A percentile compares a stretch with the other conserved stretches of the same genome.
These are phyloP conservation scores for Cervus canadensis DNA, from an alignment of 2,113 vertebrate species.

Conservation along the genomic window DNA sequence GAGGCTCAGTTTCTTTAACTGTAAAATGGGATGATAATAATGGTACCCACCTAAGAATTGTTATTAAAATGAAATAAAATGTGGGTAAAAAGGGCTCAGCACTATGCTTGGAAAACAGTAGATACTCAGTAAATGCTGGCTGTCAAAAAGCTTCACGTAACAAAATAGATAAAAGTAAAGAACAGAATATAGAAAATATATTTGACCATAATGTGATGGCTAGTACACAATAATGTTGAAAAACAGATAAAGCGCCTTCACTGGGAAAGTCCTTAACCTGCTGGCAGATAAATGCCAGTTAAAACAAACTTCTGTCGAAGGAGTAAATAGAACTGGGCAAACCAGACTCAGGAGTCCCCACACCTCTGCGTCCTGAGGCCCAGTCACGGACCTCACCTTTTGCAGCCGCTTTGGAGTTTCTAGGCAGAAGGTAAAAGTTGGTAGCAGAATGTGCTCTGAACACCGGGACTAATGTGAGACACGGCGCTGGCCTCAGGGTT, in stretches of 20 bases:
- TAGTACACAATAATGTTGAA: not conserved
- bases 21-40: not conserved
- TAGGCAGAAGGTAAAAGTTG: not conserved
- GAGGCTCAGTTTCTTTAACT: not conserved
- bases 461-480: accelerated
- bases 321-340: not conserved
- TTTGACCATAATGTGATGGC: not conserved
- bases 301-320: not conserved
- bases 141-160: not conserved
- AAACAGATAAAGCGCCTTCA: not conserved
- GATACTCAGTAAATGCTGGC: not conserved
- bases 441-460: not conserved
- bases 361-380: not conserved
- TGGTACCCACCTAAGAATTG: not conserved
- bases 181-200: not conserved
- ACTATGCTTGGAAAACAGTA: not conserved
- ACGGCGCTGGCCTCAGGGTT: not conserved
- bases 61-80: not conserved
- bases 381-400: not conserved
- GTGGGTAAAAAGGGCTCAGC: not conserved
- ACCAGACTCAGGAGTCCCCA: not conserved
- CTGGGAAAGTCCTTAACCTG: not conserved
- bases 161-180: not conserved
- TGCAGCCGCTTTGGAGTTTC: not conserved
- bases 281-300: not conserved